Evolutionary conservation across 2,797 vertebrate genomes (phyloP).

Genomic region (Sebastes steindachneri): DNA sequence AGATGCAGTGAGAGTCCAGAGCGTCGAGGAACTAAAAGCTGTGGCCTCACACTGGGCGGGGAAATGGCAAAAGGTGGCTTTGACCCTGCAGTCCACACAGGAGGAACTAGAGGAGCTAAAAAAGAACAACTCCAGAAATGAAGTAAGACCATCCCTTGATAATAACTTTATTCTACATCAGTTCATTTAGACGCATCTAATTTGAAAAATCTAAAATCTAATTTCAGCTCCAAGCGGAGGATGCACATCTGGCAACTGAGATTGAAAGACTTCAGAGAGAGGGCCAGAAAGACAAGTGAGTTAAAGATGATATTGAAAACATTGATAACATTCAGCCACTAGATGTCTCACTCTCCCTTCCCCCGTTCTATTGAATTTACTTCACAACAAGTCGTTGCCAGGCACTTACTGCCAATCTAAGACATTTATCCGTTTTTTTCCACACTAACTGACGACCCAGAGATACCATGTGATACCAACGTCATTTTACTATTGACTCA

Average conservation of each 20-base stretch:
- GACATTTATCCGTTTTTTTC: too few relatives aligned
- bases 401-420: rapidly evolving
- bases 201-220: background rate
- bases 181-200: background rate
- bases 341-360: too few relatives aligned
- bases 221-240: conserved; percentile 39
- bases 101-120: conserved; percentile 70
- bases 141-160: conserved; percentile 39
- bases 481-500: too few relatives aligned
- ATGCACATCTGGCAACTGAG: conserved; percentile 2
- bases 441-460: too few relatives aligned
- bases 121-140: conserved; percentile 41
- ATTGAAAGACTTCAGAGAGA: conserved; percentile 44
- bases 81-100: conserved; percentile 72
- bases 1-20: conserved; percentile 46
- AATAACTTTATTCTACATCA: background rate
- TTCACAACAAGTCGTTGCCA: too few relatives aligned
- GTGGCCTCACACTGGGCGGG: conserved; percentile 78
- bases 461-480: too few relatives aligned
- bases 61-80: conserved; percentile 76
- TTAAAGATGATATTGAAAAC: background rate
- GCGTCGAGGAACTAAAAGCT: conserved; percentile 70
- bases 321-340: too few relatives aligned
- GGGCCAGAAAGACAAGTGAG: conserved; percentile 55
- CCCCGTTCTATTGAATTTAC: rapidly evolving